These are phyloP conservation scores for Congeria kusceri DNA, from an alignment of 2,888 invertebrate genomes.

Conservation along the genomic window DNA sequence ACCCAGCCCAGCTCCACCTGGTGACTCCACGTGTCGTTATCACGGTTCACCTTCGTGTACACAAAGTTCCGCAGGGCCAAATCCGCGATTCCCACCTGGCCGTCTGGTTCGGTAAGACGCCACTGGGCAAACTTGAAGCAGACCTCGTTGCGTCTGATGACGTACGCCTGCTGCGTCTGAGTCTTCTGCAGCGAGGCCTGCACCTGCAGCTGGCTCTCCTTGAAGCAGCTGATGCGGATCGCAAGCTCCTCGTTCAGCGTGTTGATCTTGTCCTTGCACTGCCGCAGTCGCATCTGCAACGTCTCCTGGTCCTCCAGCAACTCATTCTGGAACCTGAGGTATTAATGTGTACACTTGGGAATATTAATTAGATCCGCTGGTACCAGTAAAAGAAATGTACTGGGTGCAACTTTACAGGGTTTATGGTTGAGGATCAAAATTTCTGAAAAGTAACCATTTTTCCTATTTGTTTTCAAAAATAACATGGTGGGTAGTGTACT, in stretches of 20 bases:
- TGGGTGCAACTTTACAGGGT: too few species aligned
- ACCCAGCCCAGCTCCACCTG: conserved; percentile 97
- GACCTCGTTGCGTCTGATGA: conserved; percentile 95
- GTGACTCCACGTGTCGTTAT: conserved; percentile 96
- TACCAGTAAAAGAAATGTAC: too few species aligned
- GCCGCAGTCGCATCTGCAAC: conserved; percentile 89
- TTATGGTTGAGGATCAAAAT: too few species aligned
- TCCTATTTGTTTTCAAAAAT: too few species aligned
- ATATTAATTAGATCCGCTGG: too few species aligned
- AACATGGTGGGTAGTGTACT: too few species aligned
- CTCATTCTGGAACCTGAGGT: conserved; percentile 49
- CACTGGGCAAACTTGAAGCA: conserved; percentile 99
- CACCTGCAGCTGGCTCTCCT: conserved; percentile 85
- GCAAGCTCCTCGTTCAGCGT: conserved; percentile 96
- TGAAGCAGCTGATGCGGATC: conserved; percentile 91
- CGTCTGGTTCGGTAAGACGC: conserved; percentile 98
- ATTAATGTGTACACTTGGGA: too few species aligned
- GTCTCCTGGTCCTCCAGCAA: conserved; percentile 90
- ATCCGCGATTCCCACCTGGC: conserved; percentile 98
- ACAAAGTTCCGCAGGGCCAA: conserved; percentile 97
- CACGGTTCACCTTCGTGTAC: conserved; percentile 98
- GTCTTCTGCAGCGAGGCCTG: conserved; percentile 61
- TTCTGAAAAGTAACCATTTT: too few species aligned
- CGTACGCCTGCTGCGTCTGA: conserved; percentile 76
- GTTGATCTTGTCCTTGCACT: conserved; percentile 95